Evolutionary conservation across 2,888 invertebrate species (phyloP), one percentile per base, ranked within the genome.

Genomic region (Troilus luridus): DNA sequence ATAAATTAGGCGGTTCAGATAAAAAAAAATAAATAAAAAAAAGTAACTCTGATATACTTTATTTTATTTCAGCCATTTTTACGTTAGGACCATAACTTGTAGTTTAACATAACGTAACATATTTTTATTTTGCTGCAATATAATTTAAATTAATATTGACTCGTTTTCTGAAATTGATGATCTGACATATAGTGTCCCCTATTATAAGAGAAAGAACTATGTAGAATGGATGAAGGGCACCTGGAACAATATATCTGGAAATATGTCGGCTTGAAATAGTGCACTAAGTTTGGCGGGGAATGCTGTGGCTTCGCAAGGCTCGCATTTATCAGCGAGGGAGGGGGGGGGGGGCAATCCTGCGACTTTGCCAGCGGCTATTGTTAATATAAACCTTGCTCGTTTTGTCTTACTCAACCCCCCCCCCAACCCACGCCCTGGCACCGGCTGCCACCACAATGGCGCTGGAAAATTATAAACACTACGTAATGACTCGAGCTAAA

Each of bases 301-400:
- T 85, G 85, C 21, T 58, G n/a, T 58, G 85, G 85, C 56, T 58
- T 85, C n/a, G 56, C 85, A 85, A 85, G 56, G 85, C 85, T 85
- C 56, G 85, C 85, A 85, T 85, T 85, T 85, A 85, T 85, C 85
- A 85, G 56, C 85, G 85, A 56, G 11, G n/a, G 54, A 56, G n/a
- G 85, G 56, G n/a, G 54, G 85, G n/a, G 85, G 56, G 85, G 85
- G 85, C 85, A 58, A 85, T 85, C n/a, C 85, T 85, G 85, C n/a
- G 85, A 85, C 85, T 85, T 58, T 85, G 85, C 85, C 85, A 85
- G 85, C 56, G 85, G 56, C 85, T 85, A 56, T 85, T 85, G 85
- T 85, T 85, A 85, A 56, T 85, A 85, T 56, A 85, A 85, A 85
- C 85, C 85, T 56, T 56, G 54, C 56, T 54, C 56, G 56, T 85